A percentile compares a stretch with the other conserved stretches of the same genome.
phyloP scores from a whole-genome alignment of 2,888 invertebrate genomes.

The Athalia circularis region DNA sequence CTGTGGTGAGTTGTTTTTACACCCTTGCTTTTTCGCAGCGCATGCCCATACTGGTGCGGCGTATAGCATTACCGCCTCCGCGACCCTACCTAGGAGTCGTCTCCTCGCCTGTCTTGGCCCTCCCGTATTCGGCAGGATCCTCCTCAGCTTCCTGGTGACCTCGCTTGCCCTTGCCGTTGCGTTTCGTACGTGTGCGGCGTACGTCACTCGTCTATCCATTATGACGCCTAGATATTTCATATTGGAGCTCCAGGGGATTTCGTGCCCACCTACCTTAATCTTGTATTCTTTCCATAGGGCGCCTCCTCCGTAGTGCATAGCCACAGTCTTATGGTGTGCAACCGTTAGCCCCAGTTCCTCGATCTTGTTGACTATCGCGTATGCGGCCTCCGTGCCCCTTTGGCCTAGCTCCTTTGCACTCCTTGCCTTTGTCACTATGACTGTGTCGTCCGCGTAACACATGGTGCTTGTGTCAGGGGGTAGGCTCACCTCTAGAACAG shows the following conservation, averaged over 20 bases:
- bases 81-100: slow-evolving; percentile 21
- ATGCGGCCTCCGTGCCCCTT: slow-evolving; percentile 11
- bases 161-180: not conserved
- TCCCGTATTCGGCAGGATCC: slow-evolving; percentile 10
- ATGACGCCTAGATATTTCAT: slow-evolving; percentile 38
- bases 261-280: not conserved
- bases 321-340: slow-evolving; percentile 53
- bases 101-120: slow-evolving; percentile 19
- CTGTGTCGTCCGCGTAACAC: slow-evolving; percentile 19
- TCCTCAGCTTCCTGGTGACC: not conserved
- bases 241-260: not conserved
- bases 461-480: slow-evolving; percentile 38
- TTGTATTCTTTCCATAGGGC: not conserved
- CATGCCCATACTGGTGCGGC: slow-evolving; percentile 38
- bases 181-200: not conserved
- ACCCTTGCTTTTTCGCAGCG: not conserved
- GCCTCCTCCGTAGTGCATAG: not conserved
- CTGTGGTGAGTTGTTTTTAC: not conserved
- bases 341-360: slow-evolving; percentile 47
- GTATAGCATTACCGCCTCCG: slow-evolving; percentile 3
- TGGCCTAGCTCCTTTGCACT: slow-evolving; percentile 43
- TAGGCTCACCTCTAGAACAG: not conserved
- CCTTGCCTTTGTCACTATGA: slow-evolving; percentile 47
- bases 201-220: slow-evolving; percentile 16
- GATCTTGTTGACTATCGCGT: slow-evolving; percentile 41